phyloP scores from a whole-genome alignment of 2,888 invertebrate species.

The Blastobasis adustella region DNA sequence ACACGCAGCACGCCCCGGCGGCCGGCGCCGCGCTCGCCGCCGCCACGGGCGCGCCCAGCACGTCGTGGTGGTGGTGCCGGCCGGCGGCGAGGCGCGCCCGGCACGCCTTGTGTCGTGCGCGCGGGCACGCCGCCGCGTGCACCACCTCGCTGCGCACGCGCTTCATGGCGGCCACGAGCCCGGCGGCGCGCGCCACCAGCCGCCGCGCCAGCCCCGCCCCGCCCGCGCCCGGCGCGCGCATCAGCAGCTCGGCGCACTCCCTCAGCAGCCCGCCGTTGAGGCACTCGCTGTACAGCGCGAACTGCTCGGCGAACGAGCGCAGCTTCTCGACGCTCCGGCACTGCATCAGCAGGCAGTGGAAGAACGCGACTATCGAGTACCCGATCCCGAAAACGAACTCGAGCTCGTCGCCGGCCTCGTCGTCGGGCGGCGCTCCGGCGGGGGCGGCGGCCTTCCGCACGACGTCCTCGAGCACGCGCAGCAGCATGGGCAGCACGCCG shows the following conservation, averaged over 20 bases:
- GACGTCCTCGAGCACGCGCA: constrained; percentile 75
- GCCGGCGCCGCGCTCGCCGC: constrained; percentile 50
- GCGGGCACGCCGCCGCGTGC: constrained; percentile 69
- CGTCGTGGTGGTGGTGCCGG: constrained; percentile 75
- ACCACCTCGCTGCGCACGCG: constrained; percentile 72
- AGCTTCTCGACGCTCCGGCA: constrained; percentile 68
- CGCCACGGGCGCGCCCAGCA: constrained; percentile 67
- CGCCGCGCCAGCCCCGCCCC: constrained; percentile 60
- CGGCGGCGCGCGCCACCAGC: constrained; percentile 73
- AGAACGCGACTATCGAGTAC: constrained; percentile 74
- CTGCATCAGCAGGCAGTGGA: constrained; percentile 74
- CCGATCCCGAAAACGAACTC: constrained; percentile 76
- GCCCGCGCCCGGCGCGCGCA: constrained; percentile 61
- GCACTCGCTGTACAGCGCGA: constrained; percentile 75
- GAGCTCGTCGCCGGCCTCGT: constrained; percentile 68
- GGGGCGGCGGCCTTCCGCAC: constrained; percentile 48
- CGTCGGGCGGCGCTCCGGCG: constrained; percentile 23
- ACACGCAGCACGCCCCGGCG: constrained; percentile 70
- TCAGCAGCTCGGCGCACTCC: constrained; percentile 70
- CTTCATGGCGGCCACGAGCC: constrained; percentile 72
- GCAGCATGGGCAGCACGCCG: constrained; percentile 76
- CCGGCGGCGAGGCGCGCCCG: constrained; percentile 52
- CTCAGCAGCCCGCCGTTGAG: constrained; percentile 73
- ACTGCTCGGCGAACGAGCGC: constrained; percentile 74
- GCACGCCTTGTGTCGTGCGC: constrained; percentile 69